Conservation (phyloP, 2,888 invertebrate genomes). For the Hyposoter didymator region DNA sequence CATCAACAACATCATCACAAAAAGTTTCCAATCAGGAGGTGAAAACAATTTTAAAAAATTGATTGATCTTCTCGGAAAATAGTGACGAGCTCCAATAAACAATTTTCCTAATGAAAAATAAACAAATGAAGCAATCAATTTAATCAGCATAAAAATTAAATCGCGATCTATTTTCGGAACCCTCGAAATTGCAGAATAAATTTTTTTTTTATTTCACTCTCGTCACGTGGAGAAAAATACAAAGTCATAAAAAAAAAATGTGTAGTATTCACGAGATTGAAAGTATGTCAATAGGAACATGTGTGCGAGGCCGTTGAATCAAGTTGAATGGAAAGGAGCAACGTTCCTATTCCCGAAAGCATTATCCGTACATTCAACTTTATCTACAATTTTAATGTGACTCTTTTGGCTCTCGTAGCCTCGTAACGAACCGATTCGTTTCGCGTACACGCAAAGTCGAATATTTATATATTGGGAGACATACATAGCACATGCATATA, state of each 20-base stretch:
- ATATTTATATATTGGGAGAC: slow-evolving; percentile 7
- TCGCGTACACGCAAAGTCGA: neutral
- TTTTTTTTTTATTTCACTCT: no score
- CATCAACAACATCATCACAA: neutral
- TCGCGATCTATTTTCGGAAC: no score
- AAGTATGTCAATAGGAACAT: slow-evolving; percentile 19
- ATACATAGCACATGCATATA: neutral
- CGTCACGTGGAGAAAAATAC: no score
- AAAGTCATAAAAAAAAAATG: neutral
- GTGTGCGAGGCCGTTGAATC: neutral
- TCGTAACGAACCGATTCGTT: slow-evolving; percentile 62
- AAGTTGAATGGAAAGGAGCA: slow-evolving; percentile 7
- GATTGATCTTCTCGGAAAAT: no score
- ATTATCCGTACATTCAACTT: slow-evolving; percentile 54
- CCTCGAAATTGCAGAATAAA: no score
- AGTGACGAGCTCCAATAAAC: no score
- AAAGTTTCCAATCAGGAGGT: neutral
- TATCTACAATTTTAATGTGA: slow-evolving; percentile 48
- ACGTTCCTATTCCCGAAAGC: slow-evolving; percentile 16
- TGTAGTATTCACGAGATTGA: neutral
- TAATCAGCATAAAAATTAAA: no score
- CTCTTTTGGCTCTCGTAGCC: slow-evolving; percentile 46
- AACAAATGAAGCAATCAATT: neutral
- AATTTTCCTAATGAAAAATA: no score
- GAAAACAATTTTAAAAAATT: neutral